phyloP scores from a whole-genome alignment of 1,140 invertebrate genomes.

The Tribolium castaneum region DNA sequence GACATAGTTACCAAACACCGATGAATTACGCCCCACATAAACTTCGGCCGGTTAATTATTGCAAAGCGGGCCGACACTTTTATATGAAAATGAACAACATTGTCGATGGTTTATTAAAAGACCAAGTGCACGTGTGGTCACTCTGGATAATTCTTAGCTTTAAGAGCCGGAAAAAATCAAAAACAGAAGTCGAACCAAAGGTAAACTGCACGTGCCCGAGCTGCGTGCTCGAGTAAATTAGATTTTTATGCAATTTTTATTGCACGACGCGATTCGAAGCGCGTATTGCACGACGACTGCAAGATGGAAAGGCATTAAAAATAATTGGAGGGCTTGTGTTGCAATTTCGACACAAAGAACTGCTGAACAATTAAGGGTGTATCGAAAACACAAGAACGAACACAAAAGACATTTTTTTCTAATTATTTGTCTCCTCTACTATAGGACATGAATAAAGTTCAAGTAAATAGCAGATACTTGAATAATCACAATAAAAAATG shows the following conservation, averaged over 20 bases:
- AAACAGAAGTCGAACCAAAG: not conserved
- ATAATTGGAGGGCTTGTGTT: not conserved
- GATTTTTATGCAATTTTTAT: constrained; percentile 31
- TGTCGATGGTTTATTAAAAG: not conserved
- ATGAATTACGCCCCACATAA: constrained; percentile 14
- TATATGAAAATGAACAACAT: not conserved
- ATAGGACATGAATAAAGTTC: too few species aligned
- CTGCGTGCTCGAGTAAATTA: constrained; percentile 12
- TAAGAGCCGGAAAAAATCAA: not conserved
- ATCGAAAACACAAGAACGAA: too few species aligned
- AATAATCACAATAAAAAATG: too few species aligned
- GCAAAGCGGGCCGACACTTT: constrained; percentile 5
- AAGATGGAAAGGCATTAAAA: not conserved
- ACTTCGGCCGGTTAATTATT: not conserved
- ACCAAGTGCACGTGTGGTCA: constrained; percentile 19
- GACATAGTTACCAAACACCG: not conserved
- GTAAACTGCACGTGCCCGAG: constrained; percentile 12
- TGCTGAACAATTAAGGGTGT: too few species aligned
- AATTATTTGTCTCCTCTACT: too few species aligned
- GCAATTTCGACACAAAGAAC: too few species aligned
- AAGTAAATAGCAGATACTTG: too few species aligned
- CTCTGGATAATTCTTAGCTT: not conserved
- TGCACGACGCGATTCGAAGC: constrained; percentile 4
- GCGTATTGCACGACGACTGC: not conserved
- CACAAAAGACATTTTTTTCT: too few species aligned